Evolutionary conservation across 2,113 vertebrate genomes (phyloP), one percentile per base, ranked within the genome.

Genomic region (Tonatia bakeri): DNA sequence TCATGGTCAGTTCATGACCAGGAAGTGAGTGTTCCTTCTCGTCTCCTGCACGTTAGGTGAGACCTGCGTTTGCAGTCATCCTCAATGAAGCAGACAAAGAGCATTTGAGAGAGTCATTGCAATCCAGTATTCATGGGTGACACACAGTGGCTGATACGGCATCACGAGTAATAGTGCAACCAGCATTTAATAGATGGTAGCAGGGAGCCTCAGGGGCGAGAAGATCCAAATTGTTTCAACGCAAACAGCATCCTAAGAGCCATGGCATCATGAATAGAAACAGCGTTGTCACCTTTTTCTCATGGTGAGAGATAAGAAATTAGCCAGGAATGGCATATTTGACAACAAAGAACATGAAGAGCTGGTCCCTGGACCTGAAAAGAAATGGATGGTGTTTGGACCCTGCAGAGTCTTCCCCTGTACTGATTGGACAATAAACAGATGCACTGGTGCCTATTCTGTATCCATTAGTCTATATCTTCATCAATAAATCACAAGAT

Each of bases 91-190:
- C 31, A 43, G 73, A 14, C 24, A 19, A 26, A 40, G 56, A 31
- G 1, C 64, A 7, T 72, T 22, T 9, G 81, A 79, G n/a, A 69
- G 47, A 61, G 64, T 59, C 4, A 13, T 1, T 19, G 64, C 64
- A 50, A 59, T 15, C 64, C 40, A 19, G 72, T 31, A 59, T 79
- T 59, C 52, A 45, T 3, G 40, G 56, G 38, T 0, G 3, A 28
- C 82, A 28, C 82, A 28, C n/a, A 54, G 5, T 4, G 40, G 50
- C 26, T 12, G 50, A 50, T 1, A 28, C n/a, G 3, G 72, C 1
- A 0, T 61, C 72, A 28, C 2, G 6, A 64, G 38, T 6, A 31
- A 22, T 1, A 28, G 50, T 7, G n/a, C 31, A 20, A 7, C 43
- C 19, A 14, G 85, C 40, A 6, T 12, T 26, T 4, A 75, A 4